phyloP scores from a whole-genome alignment of 2,888 invertebrate genomes.

The Mycalesis mineus region DNA sequence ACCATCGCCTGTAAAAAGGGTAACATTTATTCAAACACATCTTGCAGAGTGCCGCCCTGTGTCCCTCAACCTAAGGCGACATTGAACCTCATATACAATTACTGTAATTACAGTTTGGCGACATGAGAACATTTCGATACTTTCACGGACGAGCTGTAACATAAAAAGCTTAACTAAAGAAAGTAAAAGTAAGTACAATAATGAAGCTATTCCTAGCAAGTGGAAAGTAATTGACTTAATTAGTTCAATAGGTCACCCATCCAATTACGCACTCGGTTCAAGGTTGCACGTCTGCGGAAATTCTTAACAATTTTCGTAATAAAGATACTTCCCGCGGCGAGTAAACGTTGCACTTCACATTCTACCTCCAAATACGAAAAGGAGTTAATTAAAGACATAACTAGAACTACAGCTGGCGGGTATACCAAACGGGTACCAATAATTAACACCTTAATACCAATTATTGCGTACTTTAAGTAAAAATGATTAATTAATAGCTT shows the following conservation, averaged over 20 bases:
- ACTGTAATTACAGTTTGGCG: no score
- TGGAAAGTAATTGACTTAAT: background rate
- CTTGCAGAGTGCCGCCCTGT: no score
- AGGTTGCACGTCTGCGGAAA: background rate
- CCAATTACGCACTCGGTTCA: background rate
- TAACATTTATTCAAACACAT: no score
- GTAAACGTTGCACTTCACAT: background rate
- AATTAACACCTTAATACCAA: slow-evolving; percentile 7
- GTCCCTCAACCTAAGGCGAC: no score
- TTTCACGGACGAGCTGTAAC: no score
- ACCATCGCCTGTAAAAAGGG: no score
- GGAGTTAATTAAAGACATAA: background rate
- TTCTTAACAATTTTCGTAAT: background rate
- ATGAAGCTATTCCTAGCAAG: no score
- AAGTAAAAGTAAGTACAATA: no score
- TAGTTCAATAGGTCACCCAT: slow-evolving; percentile 2
- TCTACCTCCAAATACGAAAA: background rate
- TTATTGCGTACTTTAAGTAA: background rate
- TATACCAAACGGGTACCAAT: background rate
- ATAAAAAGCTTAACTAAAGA: no score
- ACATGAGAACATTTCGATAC: no score
- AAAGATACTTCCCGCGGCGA: background rate
- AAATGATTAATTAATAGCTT: slow-evolving; percentile 9
- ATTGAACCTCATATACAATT: no score
- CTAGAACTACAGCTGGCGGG: background rate